Base-by-base conservation (phyloP, 2,888 invertebrate genomes). In the Carcina quercana region DNA sequence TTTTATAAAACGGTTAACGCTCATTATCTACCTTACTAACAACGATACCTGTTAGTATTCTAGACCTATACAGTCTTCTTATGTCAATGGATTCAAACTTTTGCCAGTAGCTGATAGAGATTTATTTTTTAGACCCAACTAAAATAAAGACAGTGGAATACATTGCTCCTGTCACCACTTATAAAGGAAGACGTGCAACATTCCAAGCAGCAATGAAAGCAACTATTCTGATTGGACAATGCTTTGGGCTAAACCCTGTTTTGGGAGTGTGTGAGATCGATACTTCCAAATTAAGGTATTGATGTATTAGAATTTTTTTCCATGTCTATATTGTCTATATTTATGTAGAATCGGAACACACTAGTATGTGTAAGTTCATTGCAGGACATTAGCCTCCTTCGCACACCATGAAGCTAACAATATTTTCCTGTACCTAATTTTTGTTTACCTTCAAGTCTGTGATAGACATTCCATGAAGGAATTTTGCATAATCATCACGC, bases 181-280 rank as follows among this genome's bases (percentile, higher is more conserved):
- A 44, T n/a, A 43, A 47, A 3, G 47, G 42, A 7, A 46, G 42
- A 27, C 37, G 41, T 13, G 37, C 54, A 0, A 68, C 66, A 0
- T 76, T 76, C 28, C 71, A 67, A 38, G 42, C 52, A 4, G 54
- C 59, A 0, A 58, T 74, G 51, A 67, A 55, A 33, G 21, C 58
- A 0, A 52, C 59, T 0, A 32, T 75, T 3, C 39, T 62, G 0
- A 49, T 62, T 1, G 75, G 74, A 1, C 75, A 75, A 35, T 57
- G 55, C 19, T 73, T 74, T 33, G 68, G 63, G 1, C 40, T 73
- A 2, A 59, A 59, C 15, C 74, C 75, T 2, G 70, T 74, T 1
- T 27, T 57, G 2, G 73, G 71, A 1, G 42, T 72, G 3, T 43
- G 42, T 25, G 52, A 59, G n/a, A 22, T 33, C 3, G 64, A 73